Conservation (phyloP, 2,797 vertebrate species). For the Alca torda region DNA sequence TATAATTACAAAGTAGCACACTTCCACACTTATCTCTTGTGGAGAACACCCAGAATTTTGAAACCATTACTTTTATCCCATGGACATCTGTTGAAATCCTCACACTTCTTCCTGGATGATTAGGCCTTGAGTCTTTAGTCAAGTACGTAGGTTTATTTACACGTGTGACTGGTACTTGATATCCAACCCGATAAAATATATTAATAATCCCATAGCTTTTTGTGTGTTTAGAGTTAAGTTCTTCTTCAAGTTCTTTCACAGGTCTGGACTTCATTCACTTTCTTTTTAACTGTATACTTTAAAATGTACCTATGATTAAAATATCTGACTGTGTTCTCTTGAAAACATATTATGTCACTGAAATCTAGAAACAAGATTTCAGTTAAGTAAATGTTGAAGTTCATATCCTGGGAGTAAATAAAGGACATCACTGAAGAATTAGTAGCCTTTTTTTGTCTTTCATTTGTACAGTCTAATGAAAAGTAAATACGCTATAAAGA, state of each 20-base stretch:
- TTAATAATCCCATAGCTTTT: neutral
- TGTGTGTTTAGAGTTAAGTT: neutral
- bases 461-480: neutral
- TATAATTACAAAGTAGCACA: neutral
- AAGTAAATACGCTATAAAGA: neutral
- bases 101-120: constrained; percentile 25
- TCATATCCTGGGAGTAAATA: neutral
- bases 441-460: neutral
- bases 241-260: neutral
- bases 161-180: neutral
- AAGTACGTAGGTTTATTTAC: neutral
- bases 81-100: constrained; percentile 26
- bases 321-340: neutral
- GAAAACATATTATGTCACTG: neutral
- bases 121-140: neutral
- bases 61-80: constrained; percentile 43
- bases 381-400: neutral
- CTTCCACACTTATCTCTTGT: neutral
- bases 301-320: neutral
- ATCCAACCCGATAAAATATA: neutral
- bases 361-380: neutral
- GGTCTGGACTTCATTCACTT: neutral
- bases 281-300: neutral
- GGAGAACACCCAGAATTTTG: constrained; percentile 17
- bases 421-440: neutral